Conservation (phyloP, 1,140 invertebrate species). For the Helicoverpa armigera region DNA sequence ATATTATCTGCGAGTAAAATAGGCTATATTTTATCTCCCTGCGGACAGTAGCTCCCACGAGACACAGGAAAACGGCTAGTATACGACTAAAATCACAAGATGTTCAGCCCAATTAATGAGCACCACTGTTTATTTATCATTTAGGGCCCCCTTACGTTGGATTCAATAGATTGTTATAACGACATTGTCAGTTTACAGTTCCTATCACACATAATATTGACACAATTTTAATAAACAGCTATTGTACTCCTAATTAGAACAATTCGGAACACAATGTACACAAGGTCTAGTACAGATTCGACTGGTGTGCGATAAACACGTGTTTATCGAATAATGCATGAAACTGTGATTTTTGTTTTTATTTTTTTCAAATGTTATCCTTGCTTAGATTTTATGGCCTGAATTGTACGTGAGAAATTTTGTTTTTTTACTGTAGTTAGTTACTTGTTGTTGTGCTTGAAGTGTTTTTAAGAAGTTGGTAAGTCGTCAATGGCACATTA, state of each 20-base stretch:
- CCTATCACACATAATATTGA: slow-evolving; percentile 22
- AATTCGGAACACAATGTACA: background rate
- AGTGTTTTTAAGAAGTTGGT: background rate
- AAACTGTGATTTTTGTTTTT: slow-evolving; percentile 24
- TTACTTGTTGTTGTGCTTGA: background rate
- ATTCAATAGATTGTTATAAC: slow-evolving; percentile 9
- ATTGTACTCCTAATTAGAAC: slow-evolving; percentile 17
- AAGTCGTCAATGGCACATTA: background rate
- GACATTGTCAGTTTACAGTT: background rate
- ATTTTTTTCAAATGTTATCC: slow-evolving; percentile 2
- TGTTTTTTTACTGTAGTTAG: background rate
- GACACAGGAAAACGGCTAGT: no score
- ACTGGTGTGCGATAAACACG: slow-evolving; percentile 16
- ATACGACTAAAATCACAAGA: background rate
- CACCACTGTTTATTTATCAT: slow-evolving; percentile 1
- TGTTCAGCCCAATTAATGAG: background rate
- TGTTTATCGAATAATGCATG: slow-evolving; percentile 13
- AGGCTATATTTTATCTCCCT: no score
- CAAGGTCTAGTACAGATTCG: background rate
- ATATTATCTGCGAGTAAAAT: no score
- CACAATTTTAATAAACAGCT: slow-evolving; percentile 6
- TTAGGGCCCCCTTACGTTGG: background rate
- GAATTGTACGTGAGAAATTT: slow-evolving; percentile 1
- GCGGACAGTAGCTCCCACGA: no score
- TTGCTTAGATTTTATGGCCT: background rate